These are phyloP conservation scores for Tinamus major DNA, from an alignment of 2,797 vertebrate genomes.

Conservation along the genomic window DNA sequence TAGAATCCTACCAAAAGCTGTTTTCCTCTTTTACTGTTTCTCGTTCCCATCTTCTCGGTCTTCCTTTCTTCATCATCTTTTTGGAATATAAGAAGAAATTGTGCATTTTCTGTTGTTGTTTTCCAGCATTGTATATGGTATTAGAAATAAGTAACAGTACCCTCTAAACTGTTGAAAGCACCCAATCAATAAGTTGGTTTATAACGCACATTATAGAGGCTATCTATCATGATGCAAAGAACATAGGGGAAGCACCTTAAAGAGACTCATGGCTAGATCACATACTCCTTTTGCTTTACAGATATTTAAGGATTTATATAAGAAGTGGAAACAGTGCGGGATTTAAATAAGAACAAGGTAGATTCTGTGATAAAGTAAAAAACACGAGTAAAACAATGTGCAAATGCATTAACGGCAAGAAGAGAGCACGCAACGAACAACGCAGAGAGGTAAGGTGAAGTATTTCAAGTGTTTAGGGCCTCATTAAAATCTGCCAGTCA, in stretches of 20 bases:
- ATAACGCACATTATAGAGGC: conserved; percentile 30
- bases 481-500: background rate
- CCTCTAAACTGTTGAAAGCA: background rate
- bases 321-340: background rate
- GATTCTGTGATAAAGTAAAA: background rate
- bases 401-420: background rate
- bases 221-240: conserved; percentile 9
- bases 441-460: background rate
- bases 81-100: background rate
- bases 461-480: background rate
- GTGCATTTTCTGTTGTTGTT: background rate
- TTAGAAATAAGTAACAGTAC: background rate
- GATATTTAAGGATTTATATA: background rate
- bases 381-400: background rate
- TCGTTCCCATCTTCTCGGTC: background rate
- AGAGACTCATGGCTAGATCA: background rate
- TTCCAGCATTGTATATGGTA: background rate
- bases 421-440: accelerated
- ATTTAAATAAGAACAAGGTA: background rate
- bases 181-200: background rate
- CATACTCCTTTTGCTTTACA: conserved; percentile 16
- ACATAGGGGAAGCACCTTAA: background rate
- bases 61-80: background rate
- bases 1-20: background rate
- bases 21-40: background rate